Conservation (phyloP, 1,140 invertebrate genomes). For the Triops cancriformis region DNA sequence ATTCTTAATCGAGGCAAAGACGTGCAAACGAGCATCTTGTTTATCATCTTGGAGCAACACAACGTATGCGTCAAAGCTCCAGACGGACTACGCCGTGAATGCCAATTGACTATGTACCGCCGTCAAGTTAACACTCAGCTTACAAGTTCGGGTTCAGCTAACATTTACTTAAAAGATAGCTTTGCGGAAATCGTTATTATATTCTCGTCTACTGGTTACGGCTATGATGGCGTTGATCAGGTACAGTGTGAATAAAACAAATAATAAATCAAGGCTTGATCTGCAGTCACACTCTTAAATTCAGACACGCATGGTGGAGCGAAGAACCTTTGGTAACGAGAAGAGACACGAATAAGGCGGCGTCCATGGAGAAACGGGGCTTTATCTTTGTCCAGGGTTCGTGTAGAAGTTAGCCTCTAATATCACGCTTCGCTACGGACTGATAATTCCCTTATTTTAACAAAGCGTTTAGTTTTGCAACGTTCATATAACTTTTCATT, state of each 20-base stretch:
- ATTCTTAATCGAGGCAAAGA: neutral
- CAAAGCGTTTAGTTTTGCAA: too few species aligned
- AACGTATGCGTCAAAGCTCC: neutral
- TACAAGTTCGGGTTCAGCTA: neutral
- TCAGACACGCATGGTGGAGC: neutral
- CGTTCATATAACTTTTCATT: too few species aligned
- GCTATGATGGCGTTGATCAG: too few species aligned
- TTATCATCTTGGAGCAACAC: neutral
- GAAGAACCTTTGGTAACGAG: neutral
- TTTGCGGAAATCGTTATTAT: too few species aligned
- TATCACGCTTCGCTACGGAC: too few species aligned
- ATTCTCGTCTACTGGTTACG: too few species aligned
- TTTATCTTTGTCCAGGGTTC: too few species aligned
- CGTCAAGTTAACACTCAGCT: neutral
- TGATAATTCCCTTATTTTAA: too few species aligned
- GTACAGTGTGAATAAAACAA: neutral
- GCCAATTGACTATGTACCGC: neutral
- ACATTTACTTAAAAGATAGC: too few species aligned
- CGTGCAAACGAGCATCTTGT: slow-evolving; percentile 8
- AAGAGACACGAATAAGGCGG: neutral
- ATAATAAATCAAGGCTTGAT: neutral
- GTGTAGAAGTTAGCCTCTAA: too few species aligned
- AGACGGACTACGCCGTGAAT: neutral
- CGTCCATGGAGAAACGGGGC: neutral
- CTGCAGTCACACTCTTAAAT: neutral